A percentile compares a stretch with the other conserved stretches of the same genome.
Conservation (phyloP, 2,113 vertebrate species). For the Oryzias celebensis region DNA sequence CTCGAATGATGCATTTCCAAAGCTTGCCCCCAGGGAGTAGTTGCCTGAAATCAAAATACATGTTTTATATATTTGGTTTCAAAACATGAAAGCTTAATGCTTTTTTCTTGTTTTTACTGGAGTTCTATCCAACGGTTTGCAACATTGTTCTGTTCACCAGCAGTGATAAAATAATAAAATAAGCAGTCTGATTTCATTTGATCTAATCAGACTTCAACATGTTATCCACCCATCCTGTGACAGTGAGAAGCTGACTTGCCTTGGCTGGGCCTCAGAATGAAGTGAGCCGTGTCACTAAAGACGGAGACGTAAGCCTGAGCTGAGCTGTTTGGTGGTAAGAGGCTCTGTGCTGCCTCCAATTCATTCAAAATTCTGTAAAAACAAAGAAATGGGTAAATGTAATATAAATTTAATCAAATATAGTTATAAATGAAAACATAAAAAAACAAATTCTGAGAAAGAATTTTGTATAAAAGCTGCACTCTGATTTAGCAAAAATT, state of each 20-base stretch:
- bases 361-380: slow-evolving; percentile 66
- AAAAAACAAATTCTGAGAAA: too few relatives aligned
- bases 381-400: slow-evolving; percentile 18
- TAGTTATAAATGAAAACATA: too few relatives aligned
- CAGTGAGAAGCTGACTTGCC: slow-evolving; percentile 54
- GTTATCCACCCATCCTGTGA: slow-evolving; percentile 15
- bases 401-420: too few relatives aligned
- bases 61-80: not conserved
- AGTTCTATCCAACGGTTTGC: too few relatives aligned
- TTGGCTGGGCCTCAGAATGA: slow-evolving; percentile 57
- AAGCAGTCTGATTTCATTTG: too few relatives aligned
- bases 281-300: slow-evolving; percentile 53
- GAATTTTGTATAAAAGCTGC: too few relatives aligned
- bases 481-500: too few relatives aligned
- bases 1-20: slow-evolving; percentile 35
- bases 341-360: slow-evolving; percentile 51
- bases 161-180: too few relatives aligned
- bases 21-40: slow-evolving; percentile 40
- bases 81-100: not conserved
- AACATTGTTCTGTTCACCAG: too few relatives aligned
- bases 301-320: slow-evolving; percentile 49
- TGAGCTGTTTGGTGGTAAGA: slow-evolving; percentile 58
- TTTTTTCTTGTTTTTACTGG: not conserved
- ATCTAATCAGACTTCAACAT: slow-evolving; percentile 17
- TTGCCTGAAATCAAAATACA: slow-evolving; percentile 59